phyloP scores from a whole-genome alignment of 1,140 invertebrate genomes.

The Drosophila tsacasi region DNA sequence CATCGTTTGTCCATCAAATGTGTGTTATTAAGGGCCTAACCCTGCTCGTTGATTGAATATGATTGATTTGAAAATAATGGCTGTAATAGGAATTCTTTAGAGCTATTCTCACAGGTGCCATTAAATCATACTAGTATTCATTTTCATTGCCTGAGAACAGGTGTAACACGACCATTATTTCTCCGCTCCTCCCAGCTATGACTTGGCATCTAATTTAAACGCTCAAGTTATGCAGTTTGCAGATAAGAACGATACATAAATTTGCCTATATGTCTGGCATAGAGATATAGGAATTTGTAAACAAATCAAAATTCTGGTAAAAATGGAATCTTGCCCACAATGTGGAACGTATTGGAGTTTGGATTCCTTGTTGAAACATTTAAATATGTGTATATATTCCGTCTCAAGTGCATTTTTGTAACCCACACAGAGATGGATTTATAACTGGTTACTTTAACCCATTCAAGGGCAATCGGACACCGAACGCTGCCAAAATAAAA shows the following conservation, averaged over 20 bases:
- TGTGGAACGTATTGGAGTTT: background rate
- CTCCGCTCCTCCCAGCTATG: background rate
- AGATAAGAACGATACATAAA: constrained; percentile 37
- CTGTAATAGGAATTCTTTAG: background rate
- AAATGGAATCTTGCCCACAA: constrained; percentile 1
- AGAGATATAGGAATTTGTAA: constrained; percentile 30
- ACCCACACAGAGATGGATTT: constrained; percentile 18
- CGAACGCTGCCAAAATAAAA: constrained; percentile 31
- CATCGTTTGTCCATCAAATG: constrained; percentile 45
- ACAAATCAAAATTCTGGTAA: constrained; percentile 4
- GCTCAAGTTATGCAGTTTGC: constrained; percentile 20
- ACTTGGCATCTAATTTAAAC: constrained; percentile 26
- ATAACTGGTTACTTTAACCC: constrained; percentile 68
- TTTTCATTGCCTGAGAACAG: background rate
- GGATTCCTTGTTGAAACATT: background rate
- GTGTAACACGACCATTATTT: constrained; percentile 11
- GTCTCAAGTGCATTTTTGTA: constrained; percentile 26
- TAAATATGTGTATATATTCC: background rate
- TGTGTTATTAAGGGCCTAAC: constrained; percentile 4
- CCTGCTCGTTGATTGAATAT: constrained; percentile 18
- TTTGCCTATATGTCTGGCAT: background rate
- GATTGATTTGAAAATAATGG: constrained; percentile 51
- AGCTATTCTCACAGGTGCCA: background rate
- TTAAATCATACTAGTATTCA: too few species aligned
- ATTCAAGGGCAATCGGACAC: constrained; percentile 46